These are phyloP conservation scores for Caranx melampygus DNA, from an alignment of 2,113 vertebrate genomes.

Conservation along the genomic window DNA sequence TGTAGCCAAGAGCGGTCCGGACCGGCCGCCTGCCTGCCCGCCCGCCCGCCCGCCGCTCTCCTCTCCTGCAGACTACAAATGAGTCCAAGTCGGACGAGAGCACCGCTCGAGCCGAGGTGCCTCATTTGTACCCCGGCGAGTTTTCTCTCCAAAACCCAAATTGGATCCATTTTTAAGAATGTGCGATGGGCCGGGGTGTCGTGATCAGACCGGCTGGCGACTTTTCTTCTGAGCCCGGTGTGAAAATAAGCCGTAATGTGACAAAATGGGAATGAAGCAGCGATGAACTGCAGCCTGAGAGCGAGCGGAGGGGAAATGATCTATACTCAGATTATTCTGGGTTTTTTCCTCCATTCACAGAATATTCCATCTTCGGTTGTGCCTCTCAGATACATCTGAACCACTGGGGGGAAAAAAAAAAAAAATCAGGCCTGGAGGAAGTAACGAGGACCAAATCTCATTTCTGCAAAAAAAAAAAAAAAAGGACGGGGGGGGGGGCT, in stretches of 20 bases:
- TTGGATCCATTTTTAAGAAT: conserved; percentile 68
- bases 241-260: conserved; percentile 70
- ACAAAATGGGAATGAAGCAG: conserved; percentile 59
- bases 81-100: conserved; percentile 58
- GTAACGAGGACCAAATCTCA: conserved; percentile 64
- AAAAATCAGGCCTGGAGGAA: conserved; percentile 55
- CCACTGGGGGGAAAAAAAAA: conserved; percentile 35
- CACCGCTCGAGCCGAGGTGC: conserved; percentile 47
- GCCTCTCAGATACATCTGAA: conserved; percentile 52
- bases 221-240: conserved; percentile 44
- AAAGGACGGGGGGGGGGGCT: conserved; percentile 24
- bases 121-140: conserved; percentile 67
- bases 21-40: conserved; percentile 4
- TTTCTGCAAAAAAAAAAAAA: conserved; percentile 52
- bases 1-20: conserved; percentile 35
- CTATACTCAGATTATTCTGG: conserved; percentile 61
- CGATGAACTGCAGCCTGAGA: conserved; percentile 44
- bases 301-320: conserved; percentile 58
- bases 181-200: conserved; percentile 39
- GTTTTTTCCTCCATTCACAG: conserved; percentile 26
- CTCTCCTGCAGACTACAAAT: conserved; percentile 63
- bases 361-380: conserved; percentile 65
- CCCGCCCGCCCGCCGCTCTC: conserved; percentile 2
- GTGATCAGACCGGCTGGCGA: conserved; percentile 54
- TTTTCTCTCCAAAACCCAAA: conserved; percentile 58